Evolutionary conservation across 2,797 vertebrate genomes (phyloP), one percentile per base, ranked within the genome.

Genomic region (Leuciscus waleckii): DNA sequence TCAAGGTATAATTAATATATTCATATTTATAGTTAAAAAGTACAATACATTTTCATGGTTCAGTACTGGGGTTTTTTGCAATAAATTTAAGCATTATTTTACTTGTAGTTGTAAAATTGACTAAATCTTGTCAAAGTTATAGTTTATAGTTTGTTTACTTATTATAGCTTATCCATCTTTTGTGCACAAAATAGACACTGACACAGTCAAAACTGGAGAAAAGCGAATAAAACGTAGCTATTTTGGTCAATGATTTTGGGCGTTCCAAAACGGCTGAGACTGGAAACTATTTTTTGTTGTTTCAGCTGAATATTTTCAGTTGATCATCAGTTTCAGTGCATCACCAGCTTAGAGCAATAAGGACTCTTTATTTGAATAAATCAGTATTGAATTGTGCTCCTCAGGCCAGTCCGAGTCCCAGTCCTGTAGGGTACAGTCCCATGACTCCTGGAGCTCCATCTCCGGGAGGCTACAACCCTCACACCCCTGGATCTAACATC

Each of bases 381-480:
- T 65, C 41, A 49, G 4, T 21, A 4, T 19, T 79, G 26, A n/a
- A 81, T 70, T 32, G n/a, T 51, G 81, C 26, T 79, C 4, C 23
- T 0, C 85, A 98, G 97, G 97, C 97, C 14, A 98, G 97, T 85
- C 98, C 98, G 0, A 99, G 97, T 77, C 98, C 98, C 0, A 98
- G 97, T 67, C 98, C 98, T 0, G 97, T 98, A 86, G 97, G 97
- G 17, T 99, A 97, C 90, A 99, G 98, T 81, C 98, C 98, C 1
- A 99, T 98, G 98, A 99, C 97, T 0, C 98, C 97, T 0, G 98
- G 98, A 3, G 97, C 97, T 0, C 97, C 97, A 10, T 99, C 98
- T 37, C 98, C 97, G 1, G 97, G 97, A 0, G 98, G 96, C 0
- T 98, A 98, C 90, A 99, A 99, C 91, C 98, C 98, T 0, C 98